Base-by-base conservation (phyloP, 2,888 invertebrate genomes). In the Nephrotoma appendiculata region DNA sequence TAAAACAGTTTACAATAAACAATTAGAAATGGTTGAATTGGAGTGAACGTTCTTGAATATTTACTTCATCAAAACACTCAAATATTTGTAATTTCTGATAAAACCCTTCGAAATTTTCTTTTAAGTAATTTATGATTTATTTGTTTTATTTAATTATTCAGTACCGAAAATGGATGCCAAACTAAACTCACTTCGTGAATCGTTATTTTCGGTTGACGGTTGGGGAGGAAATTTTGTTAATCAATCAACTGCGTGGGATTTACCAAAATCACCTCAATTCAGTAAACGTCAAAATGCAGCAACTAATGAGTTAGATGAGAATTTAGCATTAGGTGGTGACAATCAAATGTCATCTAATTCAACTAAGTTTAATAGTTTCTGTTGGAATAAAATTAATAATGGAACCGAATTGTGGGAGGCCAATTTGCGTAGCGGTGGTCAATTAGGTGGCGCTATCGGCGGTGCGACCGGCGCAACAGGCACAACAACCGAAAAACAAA, bases 171-270 rank as follows among this genome's bases (percentile, higher is more conserved):
- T 94, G 89, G 94, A 95, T 88, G 96, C 96, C 87, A 96, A 96
- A 92, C 93, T 97, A 88, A 97, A 96, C 92, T 96, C 95, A 88
- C 97, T 98, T 96, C 94, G 97, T 88, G 97, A 98, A 92, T 96
- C 97, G 86, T 94, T 98, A 87, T 97, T 96, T 91, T 96, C 97
- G 91, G 96, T 96, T 90, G 98, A 98, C 91, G 98, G 98, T 89
- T 98, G 98, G 98, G 97, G 98, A 88, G 97, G 97, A 89, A 96
- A 97, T 94, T 96, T 97, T 90, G 97, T 98, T 42, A 98, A 98
- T 91, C 98, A 98, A 93, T 98, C 98, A 90, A 96, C 97, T 57
- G 95, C 96, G 89, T 98, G 98, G 98, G 98, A 98, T 90, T 96
- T 98, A 86, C 97, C 98, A 86, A 95, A 96, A 87, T 96, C 97